A percentile compares a stretch with the other conserved stretches of the same genome.
Conservation (phyloP, 1,140 invertebrate genomes). For the Drosophila auraria region DNA sequence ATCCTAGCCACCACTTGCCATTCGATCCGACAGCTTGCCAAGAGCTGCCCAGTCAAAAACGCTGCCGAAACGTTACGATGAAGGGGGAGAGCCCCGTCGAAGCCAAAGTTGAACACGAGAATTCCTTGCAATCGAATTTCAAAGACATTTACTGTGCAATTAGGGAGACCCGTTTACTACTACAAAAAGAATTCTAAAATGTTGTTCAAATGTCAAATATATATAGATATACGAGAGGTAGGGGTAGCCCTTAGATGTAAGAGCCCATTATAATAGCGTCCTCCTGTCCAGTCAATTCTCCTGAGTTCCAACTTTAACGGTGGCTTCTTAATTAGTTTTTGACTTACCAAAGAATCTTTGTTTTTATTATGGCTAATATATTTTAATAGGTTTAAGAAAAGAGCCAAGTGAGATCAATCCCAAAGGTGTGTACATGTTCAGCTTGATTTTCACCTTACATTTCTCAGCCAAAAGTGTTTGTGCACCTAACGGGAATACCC, state of each 20-base stretch:
- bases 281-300: constrained; percentile 55
- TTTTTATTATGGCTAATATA: constrained; percentile 45
- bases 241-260: constrained; percentile 64
- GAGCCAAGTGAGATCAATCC: constrained; percentile 41
- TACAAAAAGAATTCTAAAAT: constrained; percentile 57
- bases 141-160: constrained; percentile 68
- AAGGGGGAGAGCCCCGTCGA: constrained; percentile 19
- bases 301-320: constrained; percentile 39
- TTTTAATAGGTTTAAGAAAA: constrained; percentile 41
- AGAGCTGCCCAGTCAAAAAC: constrained; percentile 42
- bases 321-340: constrained; percentile 63
- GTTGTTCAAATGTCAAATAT: constrained; percentile 69
- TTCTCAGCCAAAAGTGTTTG: constrained; percentile 60
- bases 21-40: constrained; percentile 63
- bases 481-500: constrained; percentile 35
- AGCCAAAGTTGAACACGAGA: constrained; percentile 72
- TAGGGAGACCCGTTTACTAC: constrained; percentile 48
- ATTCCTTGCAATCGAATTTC: constrained; percentile 72
- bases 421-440: constrained; percentile 56
- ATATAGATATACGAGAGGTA: constrained; percentile 23
- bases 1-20: constrained; percentile 49
- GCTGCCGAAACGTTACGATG: constrained; percentile 14
- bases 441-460: constrained; percentile 62
- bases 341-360: constrained; percentile 71
- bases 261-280: constrained; percentile 31